Conservation (phyloP, 2,113 vertebrate genomes). For the Campylomormyrus tamandua region DNA sequence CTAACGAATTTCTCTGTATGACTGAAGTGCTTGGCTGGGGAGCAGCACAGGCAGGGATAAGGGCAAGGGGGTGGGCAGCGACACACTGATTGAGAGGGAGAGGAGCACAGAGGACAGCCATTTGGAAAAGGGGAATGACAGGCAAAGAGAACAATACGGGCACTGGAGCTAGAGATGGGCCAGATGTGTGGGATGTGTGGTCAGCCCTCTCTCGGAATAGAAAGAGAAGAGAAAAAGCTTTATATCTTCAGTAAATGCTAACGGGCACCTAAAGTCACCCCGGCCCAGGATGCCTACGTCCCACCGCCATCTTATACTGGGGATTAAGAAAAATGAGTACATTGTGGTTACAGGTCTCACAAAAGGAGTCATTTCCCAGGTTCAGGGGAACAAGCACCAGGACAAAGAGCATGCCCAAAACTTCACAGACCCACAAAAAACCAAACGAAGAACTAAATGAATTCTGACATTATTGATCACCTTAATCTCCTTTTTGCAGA, state of each 20-base stretch:
- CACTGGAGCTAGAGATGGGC: not conserved
- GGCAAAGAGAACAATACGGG: not conserved
- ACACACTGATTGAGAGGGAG: not conserved
- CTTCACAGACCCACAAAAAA: not conserved
- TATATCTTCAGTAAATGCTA: not conserved
- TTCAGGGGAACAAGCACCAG: not conserved
- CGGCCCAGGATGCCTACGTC: not conserved
- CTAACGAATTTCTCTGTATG: not conserved
- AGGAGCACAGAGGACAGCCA: not conserved
- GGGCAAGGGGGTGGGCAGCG: fast-evolving
- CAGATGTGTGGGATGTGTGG: not conserved
- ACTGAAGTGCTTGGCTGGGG: not conserved
- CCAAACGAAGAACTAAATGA: not conserved
- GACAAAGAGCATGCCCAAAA: not conserved
- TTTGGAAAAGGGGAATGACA: not conserved
- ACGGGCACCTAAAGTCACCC: not conserved
- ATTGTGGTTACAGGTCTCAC: not conserved
- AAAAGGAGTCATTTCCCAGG: not conserved
- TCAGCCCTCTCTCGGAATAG: not conserved
- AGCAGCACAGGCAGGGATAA: not conserved
- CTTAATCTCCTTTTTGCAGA: not conserved
- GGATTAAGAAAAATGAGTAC: not conserved
- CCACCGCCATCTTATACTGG: not conserved
- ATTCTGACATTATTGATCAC: not conserved
- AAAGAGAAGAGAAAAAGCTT: not conserved